Evolutionary conservation across 2,888 invertebrate genomes (phyloP), one percentile per base, ranked within the genome.

Genomic region (Spodoptera littoralis): DNA sequence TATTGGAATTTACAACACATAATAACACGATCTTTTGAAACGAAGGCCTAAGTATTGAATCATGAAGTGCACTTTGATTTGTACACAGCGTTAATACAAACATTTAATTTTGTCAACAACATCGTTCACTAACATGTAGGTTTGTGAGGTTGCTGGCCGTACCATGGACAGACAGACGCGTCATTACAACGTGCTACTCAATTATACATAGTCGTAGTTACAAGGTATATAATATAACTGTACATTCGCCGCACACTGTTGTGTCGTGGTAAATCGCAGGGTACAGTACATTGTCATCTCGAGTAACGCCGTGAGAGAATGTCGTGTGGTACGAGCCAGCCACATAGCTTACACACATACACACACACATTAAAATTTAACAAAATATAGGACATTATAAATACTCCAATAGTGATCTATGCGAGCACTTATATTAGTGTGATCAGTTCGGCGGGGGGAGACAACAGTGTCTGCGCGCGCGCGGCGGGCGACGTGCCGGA

Each of bases 1-100:
- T 96, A 84, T 96, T 96, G 96, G 96, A 96, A 96, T 96, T 96
- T 96, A 94, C 91, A 93, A 94, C 93, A 93, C 89, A 93, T 92
- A 91, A 91, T 90, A 93, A 91, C 88, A 90, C 87, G 88, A 88
- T 91, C 89, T 92, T 92, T 90, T 80, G 89, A 87, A 93, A 91
- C 88, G 88, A 92, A 92, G 92, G 90, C 91, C 88, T 91, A 90
- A 89, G 86, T 90, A 87, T 86, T 85, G 88, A 87, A 88, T 90
- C 86, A 86, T 89, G 93, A 94, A 94, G 94, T 94, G 94, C 94
- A 94, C 94, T 94, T 94, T 89, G 81, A 91, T 94, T 94, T 94
- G 94, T 94, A 94, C 94, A 94, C 94, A 92, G 92, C 91, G 93
- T 94, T 92, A 82, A 90, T 91, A 92, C 89, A 90, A 87, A 92